Conservation (phyloP, 2,113 vertebrate species). For the Dromaius novaehollandiae region DNA sequence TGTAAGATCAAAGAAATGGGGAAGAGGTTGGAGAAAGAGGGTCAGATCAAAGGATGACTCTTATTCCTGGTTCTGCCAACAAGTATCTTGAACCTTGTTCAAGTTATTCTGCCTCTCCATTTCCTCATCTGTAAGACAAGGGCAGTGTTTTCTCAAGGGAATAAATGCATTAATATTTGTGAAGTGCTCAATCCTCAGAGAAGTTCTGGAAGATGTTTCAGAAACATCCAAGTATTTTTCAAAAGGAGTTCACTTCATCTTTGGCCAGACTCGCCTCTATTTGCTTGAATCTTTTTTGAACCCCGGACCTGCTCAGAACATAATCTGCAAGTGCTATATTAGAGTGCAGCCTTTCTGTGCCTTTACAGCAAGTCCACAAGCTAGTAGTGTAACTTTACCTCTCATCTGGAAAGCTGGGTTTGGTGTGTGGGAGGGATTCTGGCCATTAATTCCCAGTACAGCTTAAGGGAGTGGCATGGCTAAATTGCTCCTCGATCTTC, state of each 20-base stretch:
- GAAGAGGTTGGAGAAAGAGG: neutral
- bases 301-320: neutral
- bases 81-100: neutral
- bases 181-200: neutral
- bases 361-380: neutral
- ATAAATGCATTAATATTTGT: constrained; percentile 4
- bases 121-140: constrained; percentile 1
- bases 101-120: neutral
- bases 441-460: neutral
- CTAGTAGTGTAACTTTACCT: neutral
- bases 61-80: constrained; percentile 16
- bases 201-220: neutral
- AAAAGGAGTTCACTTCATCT: neutral
- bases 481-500: neutral
- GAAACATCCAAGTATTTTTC: neutral
- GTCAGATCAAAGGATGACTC: constrained; percentile 38
- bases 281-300: neutral
- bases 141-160: neutral
- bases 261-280: neutral
- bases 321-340: neutral
- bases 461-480: neutral
- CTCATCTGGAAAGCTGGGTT: neutral
- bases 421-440: neutral
- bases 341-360: neutral
- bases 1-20: constrained; percentile 29